Base-by-base conservation (phyloP, 2,113 vertebrate genomes). In the Epinephelus moara region DNA sequence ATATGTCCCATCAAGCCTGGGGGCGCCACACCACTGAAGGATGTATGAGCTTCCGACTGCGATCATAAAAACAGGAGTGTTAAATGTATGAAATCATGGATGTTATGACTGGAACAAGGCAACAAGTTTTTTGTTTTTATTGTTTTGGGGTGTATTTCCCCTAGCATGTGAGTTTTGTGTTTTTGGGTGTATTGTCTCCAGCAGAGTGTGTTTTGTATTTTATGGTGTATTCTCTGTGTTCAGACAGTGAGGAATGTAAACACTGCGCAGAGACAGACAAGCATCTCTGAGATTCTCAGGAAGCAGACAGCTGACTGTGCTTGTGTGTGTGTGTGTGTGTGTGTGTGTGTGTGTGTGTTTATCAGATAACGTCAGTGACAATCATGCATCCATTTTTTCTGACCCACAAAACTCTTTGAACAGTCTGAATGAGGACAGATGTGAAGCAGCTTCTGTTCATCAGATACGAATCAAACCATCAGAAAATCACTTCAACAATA, bases 191-290 rank as follows among this genome's bases (percentile, higher is more conserved):
- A 18, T 62, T 49, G 42, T 64, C 47, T 60, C 19, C 37, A 23
- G 81, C 53, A 63, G 37, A 47, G 49, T 37, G 40, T n/a, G 15
- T 75, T 82, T 42, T 52, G 67, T 71, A 18, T 80, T 74, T 69
- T 21, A n/a, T 19, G 37, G 27, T 76, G 59, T 75, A 13, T 59
- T 70, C 33, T 53, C 47, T 70, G 42, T 79, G 70, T 87, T 66
- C 78, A 84, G 89, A 88, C 83, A 75, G 8, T 62, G 21, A 86
- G 80, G 85, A 89, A 89, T 91, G 87, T 83, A 85, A 92, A 89
- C 66, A 87, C 4, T 3, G 17, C 17, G 37, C 33, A 64, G 27
- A 74, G 84, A 66, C 60, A 81, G 84, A 85, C 78, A 85, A 85
- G 62, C 73, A 88, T 87, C 68, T 84, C 56, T 63, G 76, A 56